Evolutionary conservation across 2,888 invertebrate genomes (phyloP).

Genomic region (Plebejus melissa): DNA sequence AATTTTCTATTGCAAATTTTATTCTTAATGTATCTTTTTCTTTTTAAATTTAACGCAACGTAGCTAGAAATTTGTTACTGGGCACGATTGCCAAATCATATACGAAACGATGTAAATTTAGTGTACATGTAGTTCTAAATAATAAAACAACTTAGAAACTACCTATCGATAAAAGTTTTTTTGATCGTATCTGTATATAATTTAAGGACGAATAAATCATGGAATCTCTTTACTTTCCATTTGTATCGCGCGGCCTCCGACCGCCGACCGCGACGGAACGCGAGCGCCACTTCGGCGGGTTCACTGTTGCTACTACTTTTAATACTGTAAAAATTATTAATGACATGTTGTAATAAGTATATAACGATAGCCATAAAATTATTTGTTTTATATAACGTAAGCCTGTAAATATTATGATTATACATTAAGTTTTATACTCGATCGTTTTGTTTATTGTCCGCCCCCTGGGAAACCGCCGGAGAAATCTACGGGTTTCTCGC

Average conservation of each 20-base stretch:
- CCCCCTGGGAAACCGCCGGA: background rate
- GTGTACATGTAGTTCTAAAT: slow-evolving; percentile 27
- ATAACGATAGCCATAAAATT: slow-evolving; percentile 77
- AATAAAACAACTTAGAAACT: slow-evolving; percentile 28
- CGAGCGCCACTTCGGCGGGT: slow-evolving; percentile 66
- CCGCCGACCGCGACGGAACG: slow-evolving; percentile 66
- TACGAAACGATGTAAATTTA: slow-evolving; percentile 27
- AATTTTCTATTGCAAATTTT: slow-evolving; percentile 28
- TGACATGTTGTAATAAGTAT: slow-evolving; percentile 76
- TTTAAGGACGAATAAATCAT: slow-evolving; percentile 67
- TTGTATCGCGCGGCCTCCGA: slow-evolving; percentile 61
- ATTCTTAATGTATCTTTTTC: slow-evolving; percentile 30
- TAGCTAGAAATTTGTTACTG: slow-evolving; percentile 31
- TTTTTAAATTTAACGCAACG: slow-evolving; percentile 30
- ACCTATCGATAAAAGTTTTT: slow-evolving; percentile 58
- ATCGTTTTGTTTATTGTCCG: slow-evolving; percentile 66
- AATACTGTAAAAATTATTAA: slow-evolving; percentile 75
- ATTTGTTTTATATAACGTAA: slow-evolving; percentile 78
- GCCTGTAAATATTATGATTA: slow-evolving; percentile 78
- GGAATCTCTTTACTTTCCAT: slow-evolving; percentile 75
- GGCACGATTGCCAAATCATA: slow-evolving; percentile 29
- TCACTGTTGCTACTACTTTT: slow-evolving; percentile 75
- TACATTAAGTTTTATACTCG: slow-evolving; percentile 78
- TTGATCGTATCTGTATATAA: slow-evolving; percentile 65
- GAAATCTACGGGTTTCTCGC: slow-evolving; percentile 25